These are phyloP conservation scores for Sebastes goodei DNA, from an alignment of 2,797 vertebrate genomes.

Conservation along the genomic window DNA sequence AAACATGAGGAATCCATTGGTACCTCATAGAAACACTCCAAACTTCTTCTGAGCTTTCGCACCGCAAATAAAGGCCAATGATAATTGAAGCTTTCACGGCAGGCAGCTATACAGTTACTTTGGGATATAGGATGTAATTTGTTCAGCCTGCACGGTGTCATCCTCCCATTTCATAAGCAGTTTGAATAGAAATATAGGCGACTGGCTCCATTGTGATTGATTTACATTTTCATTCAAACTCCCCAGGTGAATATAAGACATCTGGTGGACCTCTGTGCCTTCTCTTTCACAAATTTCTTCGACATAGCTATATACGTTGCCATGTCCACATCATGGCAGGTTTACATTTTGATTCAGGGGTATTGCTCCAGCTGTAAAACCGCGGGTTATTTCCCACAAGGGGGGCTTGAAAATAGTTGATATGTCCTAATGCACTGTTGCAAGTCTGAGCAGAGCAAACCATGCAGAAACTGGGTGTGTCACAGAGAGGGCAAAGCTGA, in stretches of 20 bases:
- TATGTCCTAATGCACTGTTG: background rate
- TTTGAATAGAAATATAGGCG: conserved; percentile 19
- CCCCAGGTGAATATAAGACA: conserved; percentile 3
- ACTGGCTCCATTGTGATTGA: background rate
- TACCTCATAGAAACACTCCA: too few relatives aligned
- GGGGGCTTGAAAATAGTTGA: background rate
- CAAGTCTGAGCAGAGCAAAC: conserved; percentile 48
- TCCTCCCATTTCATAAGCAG: conserved; percentile 11
- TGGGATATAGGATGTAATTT: conserved; percentile 25
- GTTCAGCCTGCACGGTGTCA: conserved; percentile 3
- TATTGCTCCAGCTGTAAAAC: conserved; percentile 20
- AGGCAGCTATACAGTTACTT: background rate
- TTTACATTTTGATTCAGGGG: conserved; percentile 26
- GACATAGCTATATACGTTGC: background rate
- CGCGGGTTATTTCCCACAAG: background rate
- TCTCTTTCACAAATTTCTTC: background rate
- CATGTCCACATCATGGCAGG: background rate
- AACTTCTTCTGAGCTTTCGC: too few relatives aligned
- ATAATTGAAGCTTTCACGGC: conserved; percentile 11
- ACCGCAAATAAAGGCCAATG: too few relatives aligned
- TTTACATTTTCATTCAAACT: conserved; percentile 32
- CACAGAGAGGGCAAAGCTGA: background rate
- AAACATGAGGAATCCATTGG: too few relatives aligned
- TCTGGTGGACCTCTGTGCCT: background rate
- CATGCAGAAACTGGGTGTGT: conserved; percentile 22